Evolutionary conservation across 2,113 vertebrate genomes (phyloP).

Genomic region (Albula goreensis): DNA sequence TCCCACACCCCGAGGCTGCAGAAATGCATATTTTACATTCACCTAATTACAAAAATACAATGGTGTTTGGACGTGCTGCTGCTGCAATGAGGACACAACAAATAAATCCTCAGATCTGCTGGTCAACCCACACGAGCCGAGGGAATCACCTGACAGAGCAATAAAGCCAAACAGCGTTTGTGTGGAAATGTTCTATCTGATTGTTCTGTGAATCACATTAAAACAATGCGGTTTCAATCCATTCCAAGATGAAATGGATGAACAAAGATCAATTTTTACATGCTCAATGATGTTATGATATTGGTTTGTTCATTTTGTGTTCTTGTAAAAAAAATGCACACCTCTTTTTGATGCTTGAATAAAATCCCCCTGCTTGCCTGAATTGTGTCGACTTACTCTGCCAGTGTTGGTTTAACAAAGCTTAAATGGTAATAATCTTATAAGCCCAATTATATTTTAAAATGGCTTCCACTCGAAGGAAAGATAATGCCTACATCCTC

Average conservation of each 20-base stretch:
- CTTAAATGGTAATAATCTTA: slow-evolving; percentile 5
- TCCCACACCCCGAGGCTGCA: neutral
- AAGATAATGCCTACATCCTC: neutral
- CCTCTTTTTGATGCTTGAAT: neutral
- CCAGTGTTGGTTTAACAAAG: neutral
- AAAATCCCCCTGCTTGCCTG: neutral
- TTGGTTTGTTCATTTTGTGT: neutral
- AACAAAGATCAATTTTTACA: neutral
- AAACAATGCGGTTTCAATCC: neutral
- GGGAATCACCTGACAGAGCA: neutral
- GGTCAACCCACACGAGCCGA: neutral
- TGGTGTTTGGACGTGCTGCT: neutral
- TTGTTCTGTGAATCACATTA: neutral
- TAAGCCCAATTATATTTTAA: neutral
- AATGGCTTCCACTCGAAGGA: neutral
- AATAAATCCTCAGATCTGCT: neutral
- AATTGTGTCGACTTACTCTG: neutral
- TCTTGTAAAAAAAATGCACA: neutral
- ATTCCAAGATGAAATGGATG: neutral
- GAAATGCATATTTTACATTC: neutral
- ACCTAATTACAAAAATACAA: neutral
- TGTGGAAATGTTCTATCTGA: neutral
- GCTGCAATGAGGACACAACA: neutral
- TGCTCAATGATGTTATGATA: too few species aligned
- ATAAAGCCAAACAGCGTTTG: neutral